Base-by-base conservation (phyloP, 2,113 vertebrate species). In the Chaenocephalus aceratus region DNA sequence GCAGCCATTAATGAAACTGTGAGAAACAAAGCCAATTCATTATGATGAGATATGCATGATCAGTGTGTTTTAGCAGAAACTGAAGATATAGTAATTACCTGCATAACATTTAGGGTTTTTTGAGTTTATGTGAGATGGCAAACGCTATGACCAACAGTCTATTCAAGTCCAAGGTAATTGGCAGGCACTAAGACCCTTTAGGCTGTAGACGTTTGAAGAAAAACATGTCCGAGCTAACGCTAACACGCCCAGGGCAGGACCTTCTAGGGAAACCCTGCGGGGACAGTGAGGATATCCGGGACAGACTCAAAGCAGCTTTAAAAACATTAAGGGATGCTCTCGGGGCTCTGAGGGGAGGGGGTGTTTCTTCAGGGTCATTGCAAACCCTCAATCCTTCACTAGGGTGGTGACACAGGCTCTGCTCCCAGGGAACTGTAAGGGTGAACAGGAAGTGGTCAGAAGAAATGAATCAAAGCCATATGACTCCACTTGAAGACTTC, bases 251-350 rank as follows among this genome's bases (percentile, higher is more conserved):
- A 46, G 56, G 65, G 75, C 72, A 77, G 80, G 80, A 83, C 72
- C 75, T 65, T 77, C 80, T 69, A 68, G 71, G 71, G 61, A 79
- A 83, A 80, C 63, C 75, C 91, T 86, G 49, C 49, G 62, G 88
- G 89, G 89, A 88, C 83, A 71, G 64, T 46, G 58, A 84, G 89
- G 88, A 91, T 86, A 86, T 93, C 92, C 86, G 84, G 88, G 63
- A 90, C 86, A 72, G 86, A 89, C 71, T 91, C 86, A 62, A 85
- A 92, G 89, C 92, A 94, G 92, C 90, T 94, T 91, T 82, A 84
- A 77, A 94, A 93, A 94, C 92, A 93, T 88, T 68, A 75, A 77
- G 58, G 52, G 82, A 84, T 52, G 77, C 83, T 90, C 77, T 75
- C 6, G 21, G 73, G 85, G 65, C 82, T 84, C 49, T 51, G 54